Evolutionary conservation across 2,113 vertebrate genomes (phyloP), one percentile per base, ranked within the genome.

Genomic region (Nannobrachium achirus): DNA sequence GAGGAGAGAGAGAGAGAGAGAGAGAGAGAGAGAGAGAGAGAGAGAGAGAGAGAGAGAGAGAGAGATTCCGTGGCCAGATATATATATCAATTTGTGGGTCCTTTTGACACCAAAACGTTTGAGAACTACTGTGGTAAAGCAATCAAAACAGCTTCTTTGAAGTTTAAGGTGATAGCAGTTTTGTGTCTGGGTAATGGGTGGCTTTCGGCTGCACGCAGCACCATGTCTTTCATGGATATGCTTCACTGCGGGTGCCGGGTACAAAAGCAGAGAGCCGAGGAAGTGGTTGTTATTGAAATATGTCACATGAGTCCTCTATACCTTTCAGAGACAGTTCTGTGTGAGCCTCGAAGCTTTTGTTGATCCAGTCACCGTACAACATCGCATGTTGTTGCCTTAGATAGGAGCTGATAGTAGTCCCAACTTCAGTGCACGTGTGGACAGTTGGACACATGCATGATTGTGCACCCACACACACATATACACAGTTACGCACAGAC

Each of bases 151-250:
- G n/a, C 80, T 66, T 61, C 55, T 72, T 77, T 89, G 63, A 15
- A 14, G 66, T 80, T 83, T 25, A 63, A 58, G 65, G 44, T 84
- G 85, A 87, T 83, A 82, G 83, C 85, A 89, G 79, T 90, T 89
- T 86, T 78, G 66, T 76, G 65, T 58, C 64, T 71, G n/a, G n/a
- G 80, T 85, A 85, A 86, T 78, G 80, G 25, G 76, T 57, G 80
- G 71, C 51, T 25, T 66, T 78, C 68, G 69, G 78, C 69, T 73
- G 56, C 66, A 66, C 73, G 75, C 80, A 9, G 77, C 67, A 76
- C 75, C 55, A 56, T 49, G 63, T 20, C 87, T 87, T 89, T 89
- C 73, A 88, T 82, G 79, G 73, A 81, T 69, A 66, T 51, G 62
- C 81, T 86, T 83, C 86, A 90, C 87, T 76, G 76, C 75, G 87